Percentiles rank a stretch among this genome's conserved stretches.
Evolutionary conservation across 2,113 vertebrate genomes (phyloP).

Genomic region (Typhlomys cinereus): DNA sequence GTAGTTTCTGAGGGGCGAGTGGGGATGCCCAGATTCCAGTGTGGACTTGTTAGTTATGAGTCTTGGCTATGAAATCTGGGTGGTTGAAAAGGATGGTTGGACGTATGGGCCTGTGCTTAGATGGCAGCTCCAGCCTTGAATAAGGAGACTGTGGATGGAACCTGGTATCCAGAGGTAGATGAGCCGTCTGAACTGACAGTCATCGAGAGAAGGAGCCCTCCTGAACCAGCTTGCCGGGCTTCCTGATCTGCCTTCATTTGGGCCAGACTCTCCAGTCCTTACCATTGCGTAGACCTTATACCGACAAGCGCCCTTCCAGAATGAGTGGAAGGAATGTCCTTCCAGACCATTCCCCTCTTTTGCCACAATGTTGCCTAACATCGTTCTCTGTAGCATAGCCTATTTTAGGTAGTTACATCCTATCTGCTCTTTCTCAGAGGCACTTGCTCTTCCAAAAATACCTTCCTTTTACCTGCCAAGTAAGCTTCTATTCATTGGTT

Average conservation of each 20-base stretch:
- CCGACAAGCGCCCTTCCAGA: too few relatives aligned
- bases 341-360: too few relatives aligned
- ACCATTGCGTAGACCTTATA: not conserved
- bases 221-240: not conserved
- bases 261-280: not conserved
- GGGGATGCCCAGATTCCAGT: not conserved
- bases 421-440: not conserved
- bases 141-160: not conserved
- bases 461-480: not conserved
- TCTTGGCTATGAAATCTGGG: not conserved
- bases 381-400: not conserved
- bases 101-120: not conserved
- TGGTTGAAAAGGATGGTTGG: not conserved
- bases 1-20: too few relatives aligned
- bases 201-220: not conserved
- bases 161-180: not conserved
- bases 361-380: accelerated
- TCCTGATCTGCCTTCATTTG: not conserved
- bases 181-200: too few relatives aligned
- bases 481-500: not conserved
- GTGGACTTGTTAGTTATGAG: not conserved
- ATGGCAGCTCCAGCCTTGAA: not conserved
- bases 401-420: not conserved
- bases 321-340: too few relatives aligned
- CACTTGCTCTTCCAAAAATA: not conserved